Percentiles rank a stretch among this genome's conserved stretches.
Conservation (phyloP, 2,113 vertebrate genomes). For the Psammodynastes pulverulentus region DNA sequence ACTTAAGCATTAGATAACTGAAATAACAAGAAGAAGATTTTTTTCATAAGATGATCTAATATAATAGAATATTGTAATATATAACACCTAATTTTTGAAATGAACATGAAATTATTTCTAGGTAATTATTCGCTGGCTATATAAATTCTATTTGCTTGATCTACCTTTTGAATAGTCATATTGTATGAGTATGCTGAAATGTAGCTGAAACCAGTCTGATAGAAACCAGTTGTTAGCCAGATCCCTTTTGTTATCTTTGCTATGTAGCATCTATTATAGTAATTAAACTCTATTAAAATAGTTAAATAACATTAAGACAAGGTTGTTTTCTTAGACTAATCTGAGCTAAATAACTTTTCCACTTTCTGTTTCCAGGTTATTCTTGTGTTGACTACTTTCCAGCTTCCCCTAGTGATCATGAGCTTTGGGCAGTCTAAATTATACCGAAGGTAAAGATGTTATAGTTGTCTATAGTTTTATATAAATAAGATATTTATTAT, state of each 20-base stretch:
- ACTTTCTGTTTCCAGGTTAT: conserved; percentile 74
- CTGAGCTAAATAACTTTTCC: conserved; percentile 14
- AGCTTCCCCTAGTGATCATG: conserved; percentile 83
- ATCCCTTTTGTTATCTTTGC: neutral
- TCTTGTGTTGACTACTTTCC: conserved; percentile 86
- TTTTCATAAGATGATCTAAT: neutral
- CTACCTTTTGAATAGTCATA: neutral
- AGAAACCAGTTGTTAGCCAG: too few species aligned
- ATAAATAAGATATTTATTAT: neutral
- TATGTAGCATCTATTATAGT: neutral
- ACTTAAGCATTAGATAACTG: neutral
- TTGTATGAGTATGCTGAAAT: neutral
- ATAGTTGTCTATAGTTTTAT: neutral
- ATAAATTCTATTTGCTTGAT: neutral
- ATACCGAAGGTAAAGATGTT: conserved; percentile 81
- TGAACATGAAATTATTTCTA: neutral
- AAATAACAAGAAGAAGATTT: neutral
- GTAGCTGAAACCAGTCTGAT: neutral
- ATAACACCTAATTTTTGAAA: neutral
- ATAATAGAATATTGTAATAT: neutral
- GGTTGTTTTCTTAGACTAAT: neutral
- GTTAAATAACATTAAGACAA: neutral
- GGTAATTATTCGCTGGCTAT: neutral
- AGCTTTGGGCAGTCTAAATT: conserved; percentile 86
- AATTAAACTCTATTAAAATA: neutral